phyloP scores from a whole-genome alignment of 2,888 invertebrate genomes.

The Vandiemenella viatica region DNA sequence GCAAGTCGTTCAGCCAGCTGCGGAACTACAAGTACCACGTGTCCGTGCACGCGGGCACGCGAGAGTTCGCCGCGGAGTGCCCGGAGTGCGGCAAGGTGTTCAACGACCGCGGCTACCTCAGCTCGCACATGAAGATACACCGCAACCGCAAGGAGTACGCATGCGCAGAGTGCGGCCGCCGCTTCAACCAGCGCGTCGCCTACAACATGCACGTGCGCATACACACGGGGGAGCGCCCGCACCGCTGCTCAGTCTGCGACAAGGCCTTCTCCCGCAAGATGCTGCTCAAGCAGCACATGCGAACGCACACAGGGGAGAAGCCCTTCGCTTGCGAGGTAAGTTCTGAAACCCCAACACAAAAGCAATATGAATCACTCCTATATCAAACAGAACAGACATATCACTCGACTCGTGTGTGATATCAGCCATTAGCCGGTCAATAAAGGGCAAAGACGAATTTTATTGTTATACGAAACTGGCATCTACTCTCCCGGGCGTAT shows the following conservation, averaged over 20 bases:
- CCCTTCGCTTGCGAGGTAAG: conserved; percentile 59
- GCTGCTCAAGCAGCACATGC: conserved; percentile 66
- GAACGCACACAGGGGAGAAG: conserved; percentile 68
- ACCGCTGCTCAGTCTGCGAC: conserved; percentile 58
- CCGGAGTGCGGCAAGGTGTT: conserved; percentile 68
- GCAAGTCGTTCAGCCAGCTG: conserved; percentile 66
- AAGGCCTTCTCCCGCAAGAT: conserved; percentile 75
- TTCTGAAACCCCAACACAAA: no score
- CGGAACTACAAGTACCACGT: conserved; percentile 71
- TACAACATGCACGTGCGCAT: conserved; percentile 78
- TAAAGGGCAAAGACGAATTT: no score
- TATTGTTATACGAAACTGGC: no score
- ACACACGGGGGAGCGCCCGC: conserved; percentile 67
- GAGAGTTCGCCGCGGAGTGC: conserved; percentile 62
- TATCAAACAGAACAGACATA: no score
- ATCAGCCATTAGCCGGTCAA: no score
- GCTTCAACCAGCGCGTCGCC: conserved; percentile 73
- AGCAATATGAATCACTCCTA: no score
- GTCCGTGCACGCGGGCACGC: conserved; percentile 67
- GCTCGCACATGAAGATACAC: conserved; percentile 77
- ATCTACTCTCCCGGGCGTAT: no score
- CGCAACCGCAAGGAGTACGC: conserved; percentile 43
- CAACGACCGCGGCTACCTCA: conserved; percentile 68
- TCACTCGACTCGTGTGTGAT: no score
- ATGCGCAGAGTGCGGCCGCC: conserved; percentile 64